A percentile compares a stretch with the other conserved stretches of the same genome.
phyloP scores from a whole-genome alignment of 2,888 invertebrate species.

The Podabrus alpinus region DNA sequence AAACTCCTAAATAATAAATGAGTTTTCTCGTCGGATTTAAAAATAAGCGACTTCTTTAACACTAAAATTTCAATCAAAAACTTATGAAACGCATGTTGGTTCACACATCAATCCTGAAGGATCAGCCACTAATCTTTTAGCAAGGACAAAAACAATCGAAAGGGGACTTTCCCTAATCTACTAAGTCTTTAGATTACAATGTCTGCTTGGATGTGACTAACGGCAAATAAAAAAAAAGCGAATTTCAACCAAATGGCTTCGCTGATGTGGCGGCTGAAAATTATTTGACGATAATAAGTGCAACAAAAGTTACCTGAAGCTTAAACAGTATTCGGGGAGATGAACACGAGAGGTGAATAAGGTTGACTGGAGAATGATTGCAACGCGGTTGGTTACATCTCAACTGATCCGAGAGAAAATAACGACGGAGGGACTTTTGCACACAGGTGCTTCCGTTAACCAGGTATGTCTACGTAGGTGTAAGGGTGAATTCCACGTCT shows the following conservation, averaged over 20 bases:
- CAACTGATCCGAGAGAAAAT: constrained; percentile 54
- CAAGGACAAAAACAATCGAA: constrained; percentile 55
- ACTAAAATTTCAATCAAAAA: constrained; percentile 22
- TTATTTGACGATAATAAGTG: constrained; percentile 13
- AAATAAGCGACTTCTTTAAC: constrained; percentile 12
- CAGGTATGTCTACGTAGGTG: constrained; percentile 22
- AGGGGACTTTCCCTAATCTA: constrained; percentile 41
- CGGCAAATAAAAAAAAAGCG: constrained; percentile 28
- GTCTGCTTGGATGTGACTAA: constrained; percentile 33
- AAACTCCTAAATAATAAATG: not conserved
- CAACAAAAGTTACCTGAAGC: constrained; percentile 32
- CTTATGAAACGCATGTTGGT: constrained; percentile 49
- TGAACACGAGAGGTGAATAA: constrained; percentile 40
- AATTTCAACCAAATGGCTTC: not conserved
- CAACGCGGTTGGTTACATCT: constrained; percentile 54
- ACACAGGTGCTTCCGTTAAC: constrained; percentile 35
- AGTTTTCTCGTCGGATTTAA: not conserved
- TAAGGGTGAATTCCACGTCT: constrained; percentile 8
- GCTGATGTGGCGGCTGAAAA: not conserved
- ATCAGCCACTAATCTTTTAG: constrained; percentile 55
- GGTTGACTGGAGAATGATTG: constrained; percentile 53
- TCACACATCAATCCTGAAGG: constrained; percentile 55
- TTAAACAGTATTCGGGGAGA: constrained; percentile 33
- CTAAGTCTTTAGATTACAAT: constrained; percentile 36
- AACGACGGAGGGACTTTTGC: constrained; percentile 48